Base-by-base conservation (phyloP, 2,797 vertebrate genomes). In the Gobio occitaniae region DNA sequence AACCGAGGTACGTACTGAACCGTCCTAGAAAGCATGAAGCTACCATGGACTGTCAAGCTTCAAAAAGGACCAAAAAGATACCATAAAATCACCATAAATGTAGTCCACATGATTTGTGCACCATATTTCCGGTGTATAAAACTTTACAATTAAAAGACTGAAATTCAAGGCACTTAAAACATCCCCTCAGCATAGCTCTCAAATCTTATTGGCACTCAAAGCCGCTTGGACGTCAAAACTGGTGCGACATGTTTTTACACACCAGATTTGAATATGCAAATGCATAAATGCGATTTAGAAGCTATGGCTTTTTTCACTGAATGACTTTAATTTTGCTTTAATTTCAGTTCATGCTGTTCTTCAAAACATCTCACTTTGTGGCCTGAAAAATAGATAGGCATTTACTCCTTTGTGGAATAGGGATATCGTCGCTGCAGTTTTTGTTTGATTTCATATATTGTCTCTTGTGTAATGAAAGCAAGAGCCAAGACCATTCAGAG, bases 381-480 rank as follows among this genome's bases (percentile, higher is more conserved):
- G 38, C 38, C 19, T 41, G 74, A 59, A 56, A 59, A 48, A 63
- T 25, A 19, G 47, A 50, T 8, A 16, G 25, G 25, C 48, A 13
- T 75, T 54, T 21, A 21, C 50, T 38, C 32, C 5, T 59, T 15
- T 77, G 6, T 77, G 21, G 41, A 44, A 41, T 6, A 76, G 19
- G 25, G 52, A 50, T 74, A 74, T 74, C 1, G 8, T 13, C 2
- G 12, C 21, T 59, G 32, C 72, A 15, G 74, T 38, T 41, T 76
- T 41, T 69, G 41, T 47, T 47, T 25, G n/a, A 61, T 61, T 61
- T 78, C 54, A 41, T 6, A 44, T 44, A 61, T 78, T 25, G 21
- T 78, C 54, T 77, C 19, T 25, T 44, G 8, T 61, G 75, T 61
- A 17, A 76, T 76, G 50, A 15, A 54, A 54, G 50, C 72, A 41